Evolutionary conservation across 2,888 invertebrate species (phyloP), one percentile per base, ranked within the genome.

Genomic region (Dendrolimus pini): DNA sequence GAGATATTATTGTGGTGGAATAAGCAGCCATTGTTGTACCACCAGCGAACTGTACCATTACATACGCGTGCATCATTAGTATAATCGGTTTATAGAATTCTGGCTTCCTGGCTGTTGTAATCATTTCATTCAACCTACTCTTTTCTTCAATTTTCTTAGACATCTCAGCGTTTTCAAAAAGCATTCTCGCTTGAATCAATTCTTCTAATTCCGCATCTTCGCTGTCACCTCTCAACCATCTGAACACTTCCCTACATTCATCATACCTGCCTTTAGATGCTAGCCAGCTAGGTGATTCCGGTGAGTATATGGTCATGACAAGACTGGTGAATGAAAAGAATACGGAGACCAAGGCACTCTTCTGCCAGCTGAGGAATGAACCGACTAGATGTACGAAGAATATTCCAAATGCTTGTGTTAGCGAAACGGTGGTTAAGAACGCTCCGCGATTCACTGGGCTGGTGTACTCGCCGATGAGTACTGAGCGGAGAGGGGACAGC

Each of bases 11-110:
- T 53, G 89, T 83, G 0, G 94, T 93, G 0, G 94, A 93, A 72
- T 94, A 95, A 2, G 93, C 93, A 0, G 93, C 92, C 66, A 95
- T 91, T 0, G 93, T 93, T 58, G 94, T 94, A 1, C 93, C 92
- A 0, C 95, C 95, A 2, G 93, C 90, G 61, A 94, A 92, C 66
- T 95, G 94, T 56, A 92, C 91, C 65, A 93, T 90, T 0, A 92
- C 84, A 62, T 93, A 94, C 12, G 93, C 91, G 1, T 92, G 86
- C 54, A 92, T 86, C 75, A 94, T 89, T 30, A 94, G 81, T 8
- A 89, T 74, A 10, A 93, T 84, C 0, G 93, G 93, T 66, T 90
- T 92, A 57, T 90, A 76, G 67, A 93, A 93, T 64, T 90, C 89
- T 41, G 82, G 84, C 56, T 81, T 83, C n/a, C 67, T 68, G 2